A percentile compares a stretch with the other conserved stretches of the same genome.
Conservation (phyloP, 2,797 vertebrate species). For the Muraenolepis orangiensis region DNA sequence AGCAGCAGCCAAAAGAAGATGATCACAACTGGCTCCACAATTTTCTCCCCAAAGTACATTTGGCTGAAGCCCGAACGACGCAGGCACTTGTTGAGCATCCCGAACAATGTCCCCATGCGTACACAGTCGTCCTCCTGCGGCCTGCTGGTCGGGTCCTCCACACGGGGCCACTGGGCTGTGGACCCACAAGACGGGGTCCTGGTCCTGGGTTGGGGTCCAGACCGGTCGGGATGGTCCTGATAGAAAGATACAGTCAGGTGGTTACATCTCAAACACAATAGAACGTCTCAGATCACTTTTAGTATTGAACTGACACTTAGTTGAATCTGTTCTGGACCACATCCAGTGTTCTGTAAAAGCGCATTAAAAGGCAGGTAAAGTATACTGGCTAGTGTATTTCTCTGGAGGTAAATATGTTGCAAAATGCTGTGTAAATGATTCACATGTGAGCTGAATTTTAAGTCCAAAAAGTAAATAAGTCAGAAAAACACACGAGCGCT, state of each 20-base stretch:
- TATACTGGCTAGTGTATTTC: too few relatives aligned
- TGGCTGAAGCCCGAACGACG: conserved; percentile 86
- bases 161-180: conserved; percentile 12
- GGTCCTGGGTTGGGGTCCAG: conserved; percentile 16
- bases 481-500: too few relatives aligned
- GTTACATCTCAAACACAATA: not conserved
- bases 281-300: not conserved
- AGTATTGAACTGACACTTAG: not conserved
- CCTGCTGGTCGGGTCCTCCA: conserved; percentile 35
- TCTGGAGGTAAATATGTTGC: too few relatives aligned
- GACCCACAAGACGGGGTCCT: conserved; percentile 7
- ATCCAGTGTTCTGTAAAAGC: not conserved
- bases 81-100: conserved; percentile 92
- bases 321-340: not conserved
- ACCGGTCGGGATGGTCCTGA: conserved; percentile 31
- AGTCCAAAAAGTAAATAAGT: too few relatives aligned
- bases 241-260: not conserved
- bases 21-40: conserved; percentile 90
- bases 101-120: conserved; percentile 93
- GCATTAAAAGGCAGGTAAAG: not conserved
- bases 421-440: too few relatives aligned
- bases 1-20: conserved; percentile 93
- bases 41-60: conserved; percentile 94
- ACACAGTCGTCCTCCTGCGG: conserved; percentile 84
- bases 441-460: too few relatives aligned